phyloP scores from a whole-genome alignment of 2,888 invertebrate genomes.

The Margaritifera margaritifera region DNA sequence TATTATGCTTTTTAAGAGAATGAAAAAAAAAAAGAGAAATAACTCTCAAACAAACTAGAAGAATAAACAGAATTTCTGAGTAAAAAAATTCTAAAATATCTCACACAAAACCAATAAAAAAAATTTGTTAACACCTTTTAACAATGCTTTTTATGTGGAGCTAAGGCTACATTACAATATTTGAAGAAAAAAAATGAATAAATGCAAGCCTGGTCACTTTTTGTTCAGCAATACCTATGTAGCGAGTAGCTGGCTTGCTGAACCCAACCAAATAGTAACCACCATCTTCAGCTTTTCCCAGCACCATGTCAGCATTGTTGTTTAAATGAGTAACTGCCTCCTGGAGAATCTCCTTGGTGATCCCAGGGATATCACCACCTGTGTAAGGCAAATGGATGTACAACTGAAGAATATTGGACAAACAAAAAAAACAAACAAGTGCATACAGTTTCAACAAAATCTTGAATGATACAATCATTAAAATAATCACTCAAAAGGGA shows the following conservation, averaged over 20 bases:
- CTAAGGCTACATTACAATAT: too few relatives aligned
- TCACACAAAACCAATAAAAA: neutral
- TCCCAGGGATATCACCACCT: constrained; percentile 57
- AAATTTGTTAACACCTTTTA: neutral
- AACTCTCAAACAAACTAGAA: too few relatives aligned
- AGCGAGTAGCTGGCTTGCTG: constrained; percentile 12
- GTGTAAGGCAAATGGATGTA: neutral
- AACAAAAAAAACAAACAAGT: too few relatives aligned
- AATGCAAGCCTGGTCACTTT: neutral
- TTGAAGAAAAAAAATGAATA: neutral
- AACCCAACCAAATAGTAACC: constrained; percentile 56
- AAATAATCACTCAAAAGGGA: too few relatives aligned
- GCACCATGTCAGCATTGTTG: constrained; percentile 36
- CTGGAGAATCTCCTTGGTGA: constrained; percentile 29
- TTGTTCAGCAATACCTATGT: constrained; percentile 24
- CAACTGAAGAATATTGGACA: neutral
- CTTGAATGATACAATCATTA: too few relatives aligned
- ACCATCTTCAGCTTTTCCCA: constrained; percentile 51
- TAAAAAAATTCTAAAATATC: neutral
- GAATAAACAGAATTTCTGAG: neutral
- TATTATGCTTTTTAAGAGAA: too few relatives aligned
- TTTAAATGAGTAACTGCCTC: constrained; percentile 36
- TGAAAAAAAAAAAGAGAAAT: too few relatives aligned
- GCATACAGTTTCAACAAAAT: too few relatives aligned
- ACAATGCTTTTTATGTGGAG: too few relatives aligned